Evolutionary conservation across 2,797 vertebrate species (phyloP).

Genomic region (Taenioides sp.): DNA sequence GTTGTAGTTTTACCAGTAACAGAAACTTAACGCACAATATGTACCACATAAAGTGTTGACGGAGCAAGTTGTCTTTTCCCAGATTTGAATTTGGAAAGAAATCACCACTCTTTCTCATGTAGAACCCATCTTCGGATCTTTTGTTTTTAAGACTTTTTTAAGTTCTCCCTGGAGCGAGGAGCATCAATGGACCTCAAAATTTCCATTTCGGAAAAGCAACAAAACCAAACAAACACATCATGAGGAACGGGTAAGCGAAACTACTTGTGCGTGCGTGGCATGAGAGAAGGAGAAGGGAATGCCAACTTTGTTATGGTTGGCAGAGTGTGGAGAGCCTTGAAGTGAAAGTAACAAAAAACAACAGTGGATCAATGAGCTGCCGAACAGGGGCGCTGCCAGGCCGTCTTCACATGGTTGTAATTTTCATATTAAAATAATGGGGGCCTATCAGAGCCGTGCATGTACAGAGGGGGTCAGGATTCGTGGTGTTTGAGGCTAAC

Average conservation of each 20-base stretch:
- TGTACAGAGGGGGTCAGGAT: slow-evolving; percentile 54
- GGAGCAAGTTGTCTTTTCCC: too few relatives aligned
- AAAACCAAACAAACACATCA: slow-evolving; percentile 76
- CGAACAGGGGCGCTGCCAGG: slow-evolving; percentile 65
- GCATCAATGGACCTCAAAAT: slow-evolving; percentile 77
- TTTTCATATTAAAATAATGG: slow-evolving; percentile 81
- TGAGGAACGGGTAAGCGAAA: slow-evolving; percentile 59
- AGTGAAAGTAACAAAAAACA: slow-evolving; percentile 26
- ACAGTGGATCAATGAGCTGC: slow-evolving; percentile 50
- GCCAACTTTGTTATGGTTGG: slow-evolving; percentile 79
- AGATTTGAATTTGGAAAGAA: neutral
- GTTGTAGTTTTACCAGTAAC: too few relatives aligned
- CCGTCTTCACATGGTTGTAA: slow-evolving; percentile 78
- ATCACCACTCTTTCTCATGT: slow-evolving; percentile 29
- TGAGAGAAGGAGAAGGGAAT: slow-evolving; percentile 49
- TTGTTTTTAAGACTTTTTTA: slow-evolving; percentile 58
- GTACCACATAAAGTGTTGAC: too few relatives aligned
- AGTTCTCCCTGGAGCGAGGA: slow-evolving; percentile 72
- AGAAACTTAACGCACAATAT: too few relatives aligned
- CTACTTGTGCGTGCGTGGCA: slow-evolving; percentile 60
- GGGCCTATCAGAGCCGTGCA: slow-evolving; percentile 64
- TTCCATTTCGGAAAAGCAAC: slow-evolving; percentile 78
- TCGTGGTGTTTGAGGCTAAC: slow-evolving; percentile 42
- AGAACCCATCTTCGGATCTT: slow-evolving; percentile 45
- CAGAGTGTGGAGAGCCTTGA: slow-evolving; percentile 71